Evolutionary conservation across 1,140 invertebrate genomes (phyloP).

Genomic region (Achroia grisella): DNA sequence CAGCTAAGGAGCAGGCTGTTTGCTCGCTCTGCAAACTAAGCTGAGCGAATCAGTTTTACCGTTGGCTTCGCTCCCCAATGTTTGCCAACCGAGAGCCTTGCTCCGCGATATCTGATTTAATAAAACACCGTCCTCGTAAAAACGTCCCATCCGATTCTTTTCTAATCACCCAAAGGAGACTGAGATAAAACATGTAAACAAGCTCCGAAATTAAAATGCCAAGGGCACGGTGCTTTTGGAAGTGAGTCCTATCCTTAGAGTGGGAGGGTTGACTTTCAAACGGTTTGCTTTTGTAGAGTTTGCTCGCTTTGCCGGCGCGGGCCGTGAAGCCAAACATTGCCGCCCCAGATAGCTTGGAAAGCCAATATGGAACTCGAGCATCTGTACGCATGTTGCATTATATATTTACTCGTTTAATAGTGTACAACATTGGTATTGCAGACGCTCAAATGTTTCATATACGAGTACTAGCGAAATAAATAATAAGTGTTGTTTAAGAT

Average conservation of each 20-base stretch:
- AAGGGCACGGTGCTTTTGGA: background rate
- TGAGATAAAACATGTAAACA: conserved; percentile 10
- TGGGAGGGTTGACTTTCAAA: background rate
- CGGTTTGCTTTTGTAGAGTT: background rate
- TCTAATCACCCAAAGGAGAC: conserved; percentile 8
- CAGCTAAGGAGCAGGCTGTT: conserved; percentile 1
- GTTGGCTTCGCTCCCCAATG: too few species aligned
- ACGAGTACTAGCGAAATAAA: too few species aligned
- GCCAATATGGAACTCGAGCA: conserved; percentile 6
- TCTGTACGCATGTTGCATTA: conserved; percentile 1
- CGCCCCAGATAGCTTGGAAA: conserved; percentile 3
- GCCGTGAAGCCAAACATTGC: conserved; percentile 1
- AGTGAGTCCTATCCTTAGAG: conserved; percentile 1
- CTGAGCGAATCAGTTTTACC: background rate
- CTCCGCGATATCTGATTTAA: background rate
- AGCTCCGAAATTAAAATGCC: conserved; percentile 10
- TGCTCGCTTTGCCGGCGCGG: background rate
- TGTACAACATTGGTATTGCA: too few species aligned
- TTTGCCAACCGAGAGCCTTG: too few species aligned
- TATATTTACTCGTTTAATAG: too few species aligned
- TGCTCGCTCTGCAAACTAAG: background rate
- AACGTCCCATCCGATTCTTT: conserved; percentile 3
- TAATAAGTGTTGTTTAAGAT: too few species aligned
- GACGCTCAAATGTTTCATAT: background rate
- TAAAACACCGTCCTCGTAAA: background rate